Percentiles rank a stretch among this genome's conserved stretches.
phyloP scores from a whole-genome alignment of 2,797 vertebrate species.

The Staurois parvus region DNA sequence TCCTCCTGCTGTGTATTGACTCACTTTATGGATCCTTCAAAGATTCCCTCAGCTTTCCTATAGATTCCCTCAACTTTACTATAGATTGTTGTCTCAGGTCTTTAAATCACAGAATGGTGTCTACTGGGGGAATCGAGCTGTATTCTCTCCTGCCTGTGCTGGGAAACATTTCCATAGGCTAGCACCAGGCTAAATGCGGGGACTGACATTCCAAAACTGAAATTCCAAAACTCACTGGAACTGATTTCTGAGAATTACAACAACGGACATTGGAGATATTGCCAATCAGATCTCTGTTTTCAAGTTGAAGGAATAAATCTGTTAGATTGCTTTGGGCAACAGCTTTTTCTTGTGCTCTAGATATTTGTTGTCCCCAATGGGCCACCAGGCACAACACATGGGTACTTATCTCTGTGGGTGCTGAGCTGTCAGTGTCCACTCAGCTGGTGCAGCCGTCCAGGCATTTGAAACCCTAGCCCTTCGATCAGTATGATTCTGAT shows the following conservation, averaged over 20 bases:
- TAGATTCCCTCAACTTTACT: conserved; percentile 23
- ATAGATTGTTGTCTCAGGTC: conserved; percentile 27
- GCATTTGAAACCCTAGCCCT: too few species aligned
- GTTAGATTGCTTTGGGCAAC: too few species aligned
- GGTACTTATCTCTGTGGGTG: too few species aligned
- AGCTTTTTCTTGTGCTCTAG: too few species aligned
- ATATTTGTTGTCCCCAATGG: too few species aligned
- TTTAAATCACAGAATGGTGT: conserved; percentile 11
- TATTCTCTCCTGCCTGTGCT: not conserved
- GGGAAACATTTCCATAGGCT: conserved; percentile 5
- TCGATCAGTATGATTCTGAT: too few species aligned
- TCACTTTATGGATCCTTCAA: conserved; percentile 14
- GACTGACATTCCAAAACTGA: not conserved
- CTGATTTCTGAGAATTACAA: not conserved
- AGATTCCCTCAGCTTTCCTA: conserved; percentile 16
- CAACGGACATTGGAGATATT: not conserved
- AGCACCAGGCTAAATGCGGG: not conserved
- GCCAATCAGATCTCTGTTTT: too few species aligned
- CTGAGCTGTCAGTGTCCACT: too few species aligned
- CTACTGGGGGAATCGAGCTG: conserved; percentile 4
- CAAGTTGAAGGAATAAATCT: too few species aligned
- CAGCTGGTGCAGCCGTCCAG: too few species aligned
- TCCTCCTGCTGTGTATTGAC: conserved; percentile 22
- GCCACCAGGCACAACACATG: too few species aligned
- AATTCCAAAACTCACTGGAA: not conserved